Evolutionary conservation across 2,888 invertebrate genomes (phyloP).

Genomic region (Coleophora deauratella): DNA sequence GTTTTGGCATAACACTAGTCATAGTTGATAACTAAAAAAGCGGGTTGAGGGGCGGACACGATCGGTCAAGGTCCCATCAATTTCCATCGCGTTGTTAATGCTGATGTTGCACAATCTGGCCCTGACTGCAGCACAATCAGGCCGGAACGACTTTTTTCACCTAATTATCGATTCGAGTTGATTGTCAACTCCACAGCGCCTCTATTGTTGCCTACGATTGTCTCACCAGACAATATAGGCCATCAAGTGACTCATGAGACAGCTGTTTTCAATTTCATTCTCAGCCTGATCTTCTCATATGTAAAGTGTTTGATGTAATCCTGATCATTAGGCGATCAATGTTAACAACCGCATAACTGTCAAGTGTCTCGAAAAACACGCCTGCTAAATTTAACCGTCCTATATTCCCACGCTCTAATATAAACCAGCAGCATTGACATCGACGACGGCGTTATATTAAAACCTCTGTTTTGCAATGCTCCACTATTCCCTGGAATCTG

Average conservation of each 20-base stretch:
- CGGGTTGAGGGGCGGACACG: slow-evolving; percentile 52
- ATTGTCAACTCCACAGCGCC: slow-evolving; percentile 17
- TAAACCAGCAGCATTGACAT: slow-evolving; percentile 36
- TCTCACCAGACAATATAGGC: slow-evolving; percentile 9
- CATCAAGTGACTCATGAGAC: background rate
- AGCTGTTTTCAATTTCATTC: no score
- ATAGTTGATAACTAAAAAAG: slow-evolving; percentile 7
- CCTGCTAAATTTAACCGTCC: slow-evolving; percentile 46
- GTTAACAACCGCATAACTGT: background rate
- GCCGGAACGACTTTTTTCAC: slow-evolving; percentile 65
- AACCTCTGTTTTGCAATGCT: slow-evolving; percentile 43
- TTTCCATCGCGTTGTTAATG: slow-evolving; percentile 38
- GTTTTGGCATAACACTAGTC: slow-evolving; percentile 2
- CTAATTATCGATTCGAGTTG: slow-evolving; percentile 49
- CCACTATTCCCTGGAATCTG: slow-evolving; percentile 41
- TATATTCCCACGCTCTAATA: slow-evolving; percentile 55
- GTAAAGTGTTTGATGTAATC: slow-evolving; percentile 1
- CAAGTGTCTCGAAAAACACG: slow-evolving; percentile 31
- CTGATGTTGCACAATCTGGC: slow-evolving; percentile 55
- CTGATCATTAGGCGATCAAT: slow-evolving; percentile 6
- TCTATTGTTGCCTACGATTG: slow-evolving; percentile 12
- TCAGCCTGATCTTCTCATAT: no score
- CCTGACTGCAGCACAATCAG: slow-evolving; percentile 64
- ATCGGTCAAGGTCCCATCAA: slow-evolving; percentile 55
- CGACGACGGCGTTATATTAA: slow-evolving; percentile 25